Conservation (phyloP, 2,113 vertebrate species). For the Solea senegalensis region DNA sequence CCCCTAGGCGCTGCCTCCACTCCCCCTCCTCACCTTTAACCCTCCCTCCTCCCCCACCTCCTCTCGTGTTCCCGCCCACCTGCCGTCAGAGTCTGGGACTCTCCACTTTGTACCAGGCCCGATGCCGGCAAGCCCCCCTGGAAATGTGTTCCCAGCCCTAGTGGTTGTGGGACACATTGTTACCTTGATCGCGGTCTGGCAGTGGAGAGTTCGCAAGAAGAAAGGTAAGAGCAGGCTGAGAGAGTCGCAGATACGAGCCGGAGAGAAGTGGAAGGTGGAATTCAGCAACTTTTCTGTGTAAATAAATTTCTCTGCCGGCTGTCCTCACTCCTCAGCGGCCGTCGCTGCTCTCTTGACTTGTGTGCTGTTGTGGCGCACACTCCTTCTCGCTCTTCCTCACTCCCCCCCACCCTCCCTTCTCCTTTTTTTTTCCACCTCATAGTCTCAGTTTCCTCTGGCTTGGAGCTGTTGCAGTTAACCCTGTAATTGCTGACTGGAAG, state of each 20-base stretch:
- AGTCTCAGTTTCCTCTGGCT: conserved; percentile 68
- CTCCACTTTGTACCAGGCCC: conserved; percentile 67
- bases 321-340: conserved; percentile 19
- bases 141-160: conserved; percentile 86
- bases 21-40: conserved; percentile 21
- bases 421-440: conserved; percentile 24
- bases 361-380: conserved; percentile 27
- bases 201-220: conserved; percentile 79
- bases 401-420: conserved; percentile 17
- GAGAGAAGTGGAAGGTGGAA: background rate
- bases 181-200: conserved; percentile 86
- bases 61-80: conserved; percentile 40
- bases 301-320: conserved; percentile 8
- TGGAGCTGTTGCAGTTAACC: conserved; percentile 75
- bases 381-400: conserved; percentile 25
- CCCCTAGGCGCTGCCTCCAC: conserved; percentile 50
- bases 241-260: background rate
- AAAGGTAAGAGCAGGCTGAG: conserved; percentile 80
- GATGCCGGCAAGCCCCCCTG: conserved; percentile 83
- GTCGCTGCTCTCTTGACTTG: conserved; percentile 15
- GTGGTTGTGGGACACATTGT: conserved; percentile 88
- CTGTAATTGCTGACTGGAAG: conserved; percentile 60
- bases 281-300: background rate
- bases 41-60: conserved; percentile 3
- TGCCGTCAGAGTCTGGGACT: conserved; percentile 44